Conservation (phyloP, 2,888 invertebrate species). For the Caenorhabditis uteleia region DNA sequence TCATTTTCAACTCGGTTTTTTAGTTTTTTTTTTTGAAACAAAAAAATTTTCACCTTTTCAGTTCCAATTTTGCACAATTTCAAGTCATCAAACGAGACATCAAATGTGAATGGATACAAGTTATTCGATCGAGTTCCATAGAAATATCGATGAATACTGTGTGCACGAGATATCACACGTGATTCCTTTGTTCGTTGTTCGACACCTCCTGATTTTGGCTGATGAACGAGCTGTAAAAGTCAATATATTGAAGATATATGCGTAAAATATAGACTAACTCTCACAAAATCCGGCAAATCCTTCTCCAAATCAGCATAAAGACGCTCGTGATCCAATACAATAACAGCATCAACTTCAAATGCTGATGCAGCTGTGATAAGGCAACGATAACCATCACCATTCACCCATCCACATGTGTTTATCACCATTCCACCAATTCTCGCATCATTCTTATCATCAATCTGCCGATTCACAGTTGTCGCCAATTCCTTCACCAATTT, state of each 20-base stretch:
- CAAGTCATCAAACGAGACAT: constrained; percentile 87
- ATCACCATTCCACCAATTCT: constrained; percentile 82
- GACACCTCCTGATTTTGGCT: constrained; percentile 95
- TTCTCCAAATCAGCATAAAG: constrained; percentile 89
- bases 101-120: constrained; percentile 74
- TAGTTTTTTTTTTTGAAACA: no score
- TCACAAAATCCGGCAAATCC: constrained; percentile 91
- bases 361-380: constrained; percentile 86
- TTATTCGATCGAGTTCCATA: constrained; percentile 88
- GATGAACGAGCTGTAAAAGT: constrained; percentile 77
- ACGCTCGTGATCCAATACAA: constrained; percentile 94
- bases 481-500: constrained; percentile 84
- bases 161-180: constrained; percentile 41
- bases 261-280: constrained; percentile 70
- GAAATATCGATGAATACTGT: constrained; percentile 78
- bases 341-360: constrained; percentile 92
- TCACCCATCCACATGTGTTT: constrained; percentile 97
- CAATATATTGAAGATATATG: background rate
- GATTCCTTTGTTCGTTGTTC: constrained; percentile 54
- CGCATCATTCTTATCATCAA: constrained; percentile 45
- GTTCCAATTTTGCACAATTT: constrained; percentile 74
- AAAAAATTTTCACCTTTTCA: constrained; percentile 77
- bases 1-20: no score
- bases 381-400: constrained; percentile 78
- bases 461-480: constrained; percentile 71